Evolutionary conservation across 2,113 vertebrate genomes (phyloP).

Genomic region (Bucco capensis): DNA sequence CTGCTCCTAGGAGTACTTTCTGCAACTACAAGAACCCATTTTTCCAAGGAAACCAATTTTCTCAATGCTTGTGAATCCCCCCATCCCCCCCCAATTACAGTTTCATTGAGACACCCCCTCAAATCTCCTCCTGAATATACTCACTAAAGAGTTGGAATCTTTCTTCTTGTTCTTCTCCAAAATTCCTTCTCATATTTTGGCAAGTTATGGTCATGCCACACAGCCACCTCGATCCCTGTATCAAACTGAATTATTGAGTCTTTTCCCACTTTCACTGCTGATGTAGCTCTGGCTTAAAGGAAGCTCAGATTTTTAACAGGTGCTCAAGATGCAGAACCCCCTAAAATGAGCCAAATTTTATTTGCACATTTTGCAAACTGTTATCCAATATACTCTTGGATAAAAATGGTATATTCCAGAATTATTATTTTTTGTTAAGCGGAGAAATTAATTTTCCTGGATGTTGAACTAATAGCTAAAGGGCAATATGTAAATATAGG

Average conservation of each 20-base stretch:
- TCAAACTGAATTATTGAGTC: neutral
- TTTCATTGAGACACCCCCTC: neutral
- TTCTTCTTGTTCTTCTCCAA: neutral
- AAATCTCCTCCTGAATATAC: neutral
- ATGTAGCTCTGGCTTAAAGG: neutral
- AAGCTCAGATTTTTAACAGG: neutral
- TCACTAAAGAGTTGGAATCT: neutral
- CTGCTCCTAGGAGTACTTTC: neutral
- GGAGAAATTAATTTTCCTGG: neutral
- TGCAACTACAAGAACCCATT: neutral
- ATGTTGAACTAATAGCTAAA: neutral
- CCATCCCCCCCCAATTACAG: neutral
- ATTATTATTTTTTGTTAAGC: neutral
- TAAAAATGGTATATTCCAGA: neutral
- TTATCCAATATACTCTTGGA: neutral
- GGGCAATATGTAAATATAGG: neutral
- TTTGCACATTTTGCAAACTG: neutral
- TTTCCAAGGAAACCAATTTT: neutral
- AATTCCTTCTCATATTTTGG: neutral
- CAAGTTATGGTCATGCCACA: neutral
- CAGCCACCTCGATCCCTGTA: neutral
- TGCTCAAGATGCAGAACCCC: neutral
- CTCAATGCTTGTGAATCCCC: neutral
- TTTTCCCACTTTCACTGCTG: neutral
- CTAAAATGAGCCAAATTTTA: neutral